These are phyloP conservation scores for Muscicapa comitata DNA, from an alignment of 2,797 vertebrate genomes.

Conservation along the genomic window DNA sequence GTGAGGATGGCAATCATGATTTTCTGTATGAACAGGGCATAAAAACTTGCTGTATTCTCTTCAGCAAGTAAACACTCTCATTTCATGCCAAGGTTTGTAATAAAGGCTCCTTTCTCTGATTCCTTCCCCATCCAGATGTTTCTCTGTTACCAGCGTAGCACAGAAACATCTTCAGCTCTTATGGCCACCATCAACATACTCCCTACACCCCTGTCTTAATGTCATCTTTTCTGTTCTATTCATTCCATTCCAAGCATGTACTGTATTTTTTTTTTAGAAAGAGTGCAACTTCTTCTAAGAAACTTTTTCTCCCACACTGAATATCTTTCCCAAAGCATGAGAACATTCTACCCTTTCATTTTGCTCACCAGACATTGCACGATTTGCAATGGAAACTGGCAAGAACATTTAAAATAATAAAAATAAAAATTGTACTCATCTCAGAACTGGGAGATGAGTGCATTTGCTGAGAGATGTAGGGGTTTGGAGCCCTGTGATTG, in stretches of 20 bases:
- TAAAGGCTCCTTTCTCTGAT: constrained; percentile 35
- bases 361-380: constrained; percentile 69
- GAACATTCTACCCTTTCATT: constrained; percentile 72
- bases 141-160: neutral
- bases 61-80: constrained; percentile 17
- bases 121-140: neutral
- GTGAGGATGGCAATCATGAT: neutral
- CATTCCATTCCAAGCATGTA: constrained; percentile 34
- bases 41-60: neutral
- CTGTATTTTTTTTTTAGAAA: constrained; percentile 53
- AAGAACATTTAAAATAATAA: constrained; percentile 53
- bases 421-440: constrained; percentile 56
- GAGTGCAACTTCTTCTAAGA: constrained; percentile 43
- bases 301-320: constrained; percentile 62
- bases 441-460: constrained; percentile 50
- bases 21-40: neutral
- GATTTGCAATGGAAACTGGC: constrained; percentile 69
- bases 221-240: constrained; percentile 10
- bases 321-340: constrained; percentile 55
- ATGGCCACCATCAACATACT: neutral
- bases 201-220: neutral
- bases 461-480: constrained; percentile 26
- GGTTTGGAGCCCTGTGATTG: constrained; percentile 18
- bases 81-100: neutral
- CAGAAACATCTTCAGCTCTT: constrained; percentile 18